Percentiles rank a stretch among this genome's conserved stretches.
Evolutionary conservation across 2,888 invertebrate genomes (phyloP).

Genomic region (Tanytarsus gracilentus): DNA sequence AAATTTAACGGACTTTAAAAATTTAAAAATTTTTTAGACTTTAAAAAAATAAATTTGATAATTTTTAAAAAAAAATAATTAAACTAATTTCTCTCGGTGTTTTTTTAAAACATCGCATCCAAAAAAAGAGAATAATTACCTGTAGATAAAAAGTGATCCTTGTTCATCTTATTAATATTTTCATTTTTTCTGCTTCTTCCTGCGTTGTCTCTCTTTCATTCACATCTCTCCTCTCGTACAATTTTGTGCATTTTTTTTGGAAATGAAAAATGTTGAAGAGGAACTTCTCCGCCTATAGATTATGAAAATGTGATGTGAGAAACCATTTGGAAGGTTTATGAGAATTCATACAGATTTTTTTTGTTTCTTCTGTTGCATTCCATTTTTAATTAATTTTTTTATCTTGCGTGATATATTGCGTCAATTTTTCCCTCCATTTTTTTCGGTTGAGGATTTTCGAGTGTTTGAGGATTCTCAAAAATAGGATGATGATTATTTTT

Average conservation of each 20-base stretch:
- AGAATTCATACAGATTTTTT: slow-evolving; percentile 8
- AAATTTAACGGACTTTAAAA: too few relatives aligned
- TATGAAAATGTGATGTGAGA: slow-evolving; percentile 21
- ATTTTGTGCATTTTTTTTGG: not conserved
- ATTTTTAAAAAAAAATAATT: too few relatives aligned
- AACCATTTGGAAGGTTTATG: slow-evolving; percentile 27
- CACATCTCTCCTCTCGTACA: not conserved
- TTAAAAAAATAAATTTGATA: too few relatives aligned
- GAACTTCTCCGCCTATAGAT: slow-evolving; percentile 24
- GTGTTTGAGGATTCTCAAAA: slow-evolving; percentile 3
- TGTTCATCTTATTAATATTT: not conserved
- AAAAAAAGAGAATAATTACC: slow-evolving; percentile 9
- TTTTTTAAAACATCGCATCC: too few relatives aligned
- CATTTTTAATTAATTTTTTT: slow-evolving; percentile 27
- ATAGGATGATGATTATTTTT: not conserved
- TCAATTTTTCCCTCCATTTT: not conserved
- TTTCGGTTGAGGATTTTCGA: not conserved
- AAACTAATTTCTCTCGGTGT: not conserved
- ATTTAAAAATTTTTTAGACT: too few relatives aligned
- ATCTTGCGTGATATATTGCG: slow-evolving; percentile 27
- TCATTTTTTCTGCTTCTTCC: not conserved
- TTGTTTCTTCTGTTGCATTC: slow-evolving; percentile 6
- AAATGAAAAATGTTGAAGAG: not conserved
- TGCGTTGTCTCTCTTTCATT: not conserved
- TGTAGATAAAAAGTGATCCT: slow-evolving; percentile 16